These are phyloP conservation scores for Pterocles orientalis DNA, from an alignment of 2,113 vertebrate species.

Conservation along the genomic window DNA sequence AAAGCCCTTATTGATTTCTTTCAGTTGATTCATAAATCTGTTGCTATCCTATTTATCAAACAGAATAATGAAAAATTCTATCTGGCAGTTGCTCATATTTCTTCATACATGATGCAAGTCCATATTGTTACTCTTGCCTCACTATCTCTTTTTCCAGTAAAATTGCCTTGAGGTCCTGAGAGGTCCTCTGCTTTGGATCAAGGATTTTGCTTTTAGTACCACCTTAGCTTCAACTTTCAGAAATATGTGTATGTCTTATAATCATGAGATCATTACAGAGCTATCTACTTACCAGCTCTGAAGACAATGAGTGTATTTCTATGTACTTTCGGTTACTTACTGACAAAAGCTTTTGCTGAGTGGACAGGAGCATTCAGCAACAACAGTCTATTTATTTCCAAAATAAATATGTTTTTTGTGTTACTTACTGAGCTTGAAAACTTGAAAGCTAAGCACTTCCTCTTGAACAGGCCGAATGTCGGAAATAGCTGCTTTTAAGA, in stretches of 20 bases:
- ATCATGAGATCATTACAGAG: not conserved
- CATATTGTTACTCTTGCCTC: not conserved
- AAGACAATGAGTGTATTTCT: not conserved
- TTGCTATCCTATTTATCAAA: not conserved
- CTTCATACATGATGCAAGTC: not conserved
- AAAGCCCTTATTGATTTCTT: conserved; percentile 25
- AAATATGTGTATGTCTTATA: not conserved
- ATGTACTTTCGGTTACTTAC: not conserved
- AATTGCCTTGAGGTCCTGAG: not conserved
- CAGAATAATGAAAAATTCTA: not conserved
- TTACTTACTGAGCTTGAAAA: conserved; percentile 46
- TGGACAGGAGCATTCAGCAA: conserved; percentile 28
- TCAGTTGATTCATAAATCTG: conserved; percentile 17
- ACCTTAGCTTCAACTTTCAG: not conserved
- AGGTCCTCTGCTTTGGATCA: not conserved
- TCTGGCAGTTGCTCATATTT: not conserved
- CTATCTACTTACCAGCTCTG: not conserved
- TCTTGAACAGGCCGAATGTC: not conserved
- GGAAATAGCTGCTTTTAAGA: conserved; percentile 51
- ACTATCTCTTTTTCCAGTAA: not conserved
- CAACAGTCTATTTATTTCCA: not conserved
- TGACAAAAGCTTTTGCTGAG: conserved; percentile 45
- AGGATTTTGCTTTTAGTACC: not conserved
- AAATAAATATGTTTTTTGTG: conserved; percentile 37
- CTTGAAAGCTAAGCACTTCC: conserved; percentile 56